phyloP scores from a whole-genome alignment of 64 coral and sea anemone genomes.

The Hydrozoanthus tunicans region DNA sequence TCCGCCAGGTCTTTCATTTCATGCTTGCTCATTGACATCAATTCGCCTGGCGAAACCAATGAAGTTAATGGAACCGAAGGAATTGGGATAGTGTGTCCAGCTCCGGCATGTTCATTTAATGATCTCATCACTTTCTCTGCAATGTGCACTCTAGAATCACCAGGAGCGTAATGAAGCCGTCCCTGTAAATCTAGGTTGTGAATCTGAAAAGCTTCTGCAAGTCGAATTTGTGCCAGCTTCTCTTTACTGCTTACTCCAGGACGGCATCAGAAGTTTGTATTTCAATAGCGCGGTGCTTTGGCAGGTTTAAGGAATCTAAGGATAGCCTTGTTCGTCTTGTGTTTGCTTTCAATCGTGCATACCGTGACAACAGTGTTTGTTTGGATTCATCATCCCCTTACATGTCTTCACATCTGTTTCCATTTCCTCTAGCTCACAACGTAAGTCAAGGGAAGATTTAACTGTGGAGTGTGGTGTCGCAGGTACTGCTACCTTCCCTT shows the following conservation, averaged over 20 bases:
- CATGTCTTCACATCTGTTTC: background rate
- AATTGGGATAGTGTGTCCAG: conserved; percentile 25
- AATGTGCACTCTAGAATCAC: conserved; percentile 24
- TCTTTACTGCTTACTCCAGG: conserved; percentile 7
- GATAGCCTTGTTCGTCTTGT: background rate
- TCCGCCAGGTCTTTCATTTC: conserved; percentile 14
- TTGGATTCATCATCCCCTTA: background rate
- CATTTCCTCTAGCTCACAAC: background rate
- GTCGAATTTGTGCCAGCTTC: conserved; percentile 29
- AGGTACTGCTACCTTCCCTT: background rate
- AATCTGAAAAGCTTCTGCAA: conserved; percentile 37
- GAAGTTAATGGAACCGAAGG: background rate
- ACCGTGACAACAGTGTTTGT: background rate
- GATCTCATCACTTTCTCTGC: conserved; percentile 59
- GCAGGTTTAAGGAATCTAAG: conserved; percentile 10
- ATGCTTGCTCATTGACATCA: conserved; percentile 18
- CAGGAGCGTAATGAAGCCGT: conserved; percentile 29
- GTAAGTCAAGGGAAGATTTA: background rate
- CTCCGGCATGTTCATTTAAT: conserved; percentile 34
- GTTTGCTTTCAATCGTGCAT: background rate
- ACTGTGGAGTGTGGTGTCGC: background rate
- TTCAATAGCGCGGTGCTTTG: conserved; percentile 33
- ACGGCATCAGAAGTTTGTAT: conserved; percentile 54
- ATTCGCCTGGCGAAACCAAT: background rate
- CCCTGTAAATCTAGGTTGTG: conserved; percentile 27